Evolutionary conservation across 2,113 vertebrate genomes (phyloP).

Genomic region (Chlorodrepanis virens): DNA sequence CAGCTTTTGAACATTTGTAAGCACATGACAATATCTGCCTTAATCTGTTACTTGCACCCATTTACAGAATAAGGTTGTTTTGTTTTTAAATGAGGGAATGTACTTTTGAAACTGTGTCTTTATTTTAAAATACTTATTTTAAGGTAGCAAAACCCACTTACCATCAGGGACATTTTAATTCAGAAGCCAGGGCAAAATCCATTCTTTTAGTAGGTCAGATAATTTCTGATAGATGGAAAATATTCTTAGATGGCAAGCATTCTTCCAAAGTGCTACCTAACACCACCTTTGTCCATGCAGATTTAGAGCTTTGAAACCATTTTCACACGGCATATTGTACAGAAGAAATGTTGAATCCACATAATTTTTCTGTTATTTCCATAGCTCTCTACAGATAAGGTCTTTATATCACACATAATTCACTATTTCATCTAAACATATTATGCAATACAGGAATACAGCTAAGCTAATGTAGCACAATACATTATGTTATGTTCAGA

Average conservation of each 20-base stretch:
- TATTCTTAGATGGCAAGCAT: neutral
- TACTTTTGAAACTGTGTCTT: neutral
- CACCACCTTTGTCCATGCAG: neutral
- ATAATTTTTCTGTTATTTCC: neutral
- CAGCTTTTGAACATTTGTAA: neutral
- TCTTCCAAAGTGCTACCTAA: neutral
- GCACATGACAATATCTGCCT: neutral
- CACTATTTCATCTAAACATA: neutral
- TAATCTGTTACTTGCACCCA: neutral
- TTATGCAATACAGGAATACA: neutral
- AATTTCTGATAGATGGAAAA: neutral
- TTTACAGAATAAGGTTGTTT: neutral
- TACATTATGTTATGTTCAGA: neutral
- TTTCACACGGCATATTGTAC: neutral
- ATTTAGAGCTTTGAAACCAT: neutral
- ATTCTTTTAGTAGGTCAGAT: neutral
- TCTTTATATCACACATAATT: neutral
- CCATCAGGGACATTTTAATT: neutral
- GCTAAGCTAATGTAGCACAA: neutral
- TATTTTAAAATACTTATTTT: neutral
- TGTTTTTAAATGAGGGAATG: neutral
- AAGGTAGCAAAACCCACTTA: neutral
- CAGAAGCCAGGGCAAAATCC: neutral
- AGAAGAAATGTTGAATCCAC: neutral
- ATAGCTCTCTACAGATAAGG: neutral